Percentiles rank a stretch among this genome's conserved stretches.
Conservation (phyloP, 1,140 invertebrate species). For the Acromyrmex heyeri region DNA sequence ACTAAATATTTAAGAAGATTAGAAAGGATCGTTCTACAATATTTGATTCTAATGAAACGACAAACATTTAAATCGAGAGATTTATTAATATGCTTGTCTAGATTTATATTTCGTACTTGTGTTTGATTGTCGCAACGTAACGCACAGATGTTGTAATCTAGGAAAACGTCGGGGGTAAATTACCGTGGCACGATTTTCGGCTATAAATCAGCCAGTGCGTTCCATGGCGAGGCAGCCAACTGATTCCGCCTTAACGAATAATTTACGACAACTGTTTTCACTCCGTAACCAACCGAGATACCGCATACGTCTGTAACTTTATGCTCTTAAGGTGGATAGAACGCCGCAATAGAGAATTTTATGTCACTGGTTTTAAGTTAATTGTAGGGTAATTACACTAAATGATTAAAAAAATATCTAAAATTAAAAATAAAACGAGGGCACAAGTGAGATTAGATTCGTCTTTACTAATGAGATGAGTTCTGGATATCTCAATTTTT, state of each 20-base stretch:
- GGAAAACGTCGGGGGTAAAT: constrained; percentile 67
- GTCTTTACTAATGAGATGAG: too few relatives aligned
- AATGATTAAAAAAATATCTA: background rate
- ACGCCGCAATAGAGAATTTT: constrained; percentile 10
- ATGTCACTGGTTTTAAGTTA: background rate
- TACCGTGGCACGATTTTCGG: constrained; percentile 59
- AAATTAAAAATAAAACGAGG: too few relatives aligned
- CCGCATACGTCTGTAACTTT: constrained; percentile 13
- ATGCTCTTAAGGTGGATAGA: constrained; percentile 8
- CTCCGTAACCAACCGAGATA: constrained; percentile 30
- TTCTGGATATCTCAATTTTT: too few relatives aligned
- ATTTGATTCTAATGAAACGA: background rate
- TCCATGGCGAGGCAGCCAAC: constrained; percentile 42
- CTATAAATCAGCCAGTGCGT: constrained; percentile 66
- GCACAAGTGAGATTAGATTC: too few relatives aligned
- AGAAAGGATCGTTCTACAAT: background rate
- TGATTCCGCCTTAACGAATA: constrained; percentile 67
- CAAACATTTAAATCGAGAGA: background rate
- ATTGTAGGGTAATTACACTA: background rate
- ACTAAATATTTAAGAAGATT: constrained; percentile 8
- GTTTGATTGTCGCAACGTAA: constrained; percentile 19
- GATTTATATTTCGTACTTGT: constrained; percentile 2
- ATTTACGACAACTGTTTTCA: constrained; percentile 64
- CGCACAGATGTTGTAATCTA: constrained; percentile 64
- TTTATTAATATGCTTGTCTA: background rate